Conservation (phyloP, 2,888 invertebrate genomes). For the Troides aeacus region DNA sequence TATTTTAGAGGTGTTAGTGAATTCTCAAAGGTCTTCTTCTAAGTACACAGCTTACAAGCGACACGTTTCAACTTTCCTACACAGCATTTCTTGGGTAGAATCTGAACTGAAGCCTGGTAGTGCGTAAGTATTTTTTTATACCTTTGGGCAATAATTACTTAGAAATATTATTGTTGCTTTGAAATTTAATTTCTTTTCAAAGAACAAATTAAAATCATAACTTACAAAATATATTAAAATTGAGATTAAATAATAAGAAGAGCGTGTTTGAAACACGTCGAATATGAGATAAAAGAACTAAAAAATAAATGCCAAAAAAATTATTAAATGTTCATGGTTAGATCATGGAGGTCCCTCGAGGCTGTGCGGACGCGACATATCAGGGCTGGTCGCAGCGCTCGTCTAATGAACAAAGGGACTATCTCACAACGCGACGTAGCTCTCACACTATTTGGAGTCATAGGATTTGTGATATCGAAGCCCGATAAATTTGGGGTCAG, state of each 20-base stretch:
- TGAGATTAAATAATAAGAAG: too few relatives aligned
- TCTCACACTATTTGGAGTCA: slow-evolving; percentile 92
- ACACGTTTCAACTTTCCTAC: slow-evolving; percentile 86
- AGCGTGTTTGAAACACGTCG: too few relatives aligned
- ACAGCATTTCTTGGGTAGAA: slow-evolving; percentile 86
- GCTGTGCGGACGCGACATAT: slow-evolving; percentile 85
- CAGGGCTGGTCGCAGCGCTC: slow-evolving; percentile 77
- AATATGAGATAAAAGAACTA: too few relatives aligned
- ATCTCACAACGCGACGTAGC: slow-evolving; percentile 92
- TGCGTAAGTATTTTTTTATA: slow-evolving; percentile 51
- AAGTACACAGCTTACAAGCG: slow-evolving; percentile 83
- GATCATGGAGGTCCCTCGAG: slow-evolving; percentile 84
- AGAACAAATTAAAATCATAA: too few relatives aligned
- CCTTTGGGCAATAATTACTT: neutral
- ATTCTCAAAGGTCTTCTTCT: slow-evolving; percentile 83
- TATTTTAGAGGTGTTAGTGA: slow-evolving; percentile 82
- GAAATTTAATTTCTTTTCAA: too few relatives aligned
- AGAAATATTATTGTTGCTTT: too few relatives aligned
- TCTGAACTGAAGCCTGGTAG: slow-evolving; percentile 79
- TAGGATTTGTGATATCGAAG: slow-evolving; percentile 85
- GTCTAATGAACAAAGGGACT: slow-evolving; percentile 67
- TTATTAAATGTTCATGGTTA: slow-evolving; percentile 39
- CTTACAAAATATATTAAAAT: too few relatives aligned
- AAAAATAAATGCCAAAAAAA: too few relatives aligned
- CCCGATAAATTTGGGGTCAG: slow-evolving; percentile 83